Conservation (phyloP, 2,888 invertebrate genomes). For the Lithophane ornitopus region DNA sequence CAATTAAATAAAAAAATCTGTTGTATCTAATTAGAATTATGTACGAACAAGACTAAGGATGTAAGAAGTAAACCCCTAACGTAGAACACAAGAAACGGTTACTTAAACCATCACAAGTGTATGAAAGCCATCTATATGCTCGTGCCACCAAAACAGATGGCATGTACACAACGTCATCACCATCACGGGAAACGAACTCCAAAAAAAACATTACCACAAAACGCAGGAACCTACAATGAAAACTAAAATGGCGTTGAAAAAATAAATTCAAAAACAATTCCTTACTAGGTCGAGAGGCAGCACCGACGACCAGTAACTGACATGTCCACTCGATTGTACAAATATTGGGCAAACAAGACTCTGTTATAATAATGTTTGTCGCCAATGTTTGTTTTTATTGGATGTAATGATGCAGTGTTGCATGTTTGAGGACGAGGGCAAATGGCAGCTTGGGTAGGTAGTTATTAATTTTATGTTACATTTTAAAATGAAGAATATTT, state of each 20-base stretch:
- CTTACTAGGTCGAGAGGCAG: conserved; percentile 63
- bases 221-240: conserved; percentile 13
- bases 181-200: neutral
- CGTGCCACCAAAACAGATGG: neutral
- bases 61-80: neutral
- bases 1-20: neutral
- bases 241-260: conserved; percentile 36
- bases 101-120: neutral
- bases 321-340: conserved; percentile 74
- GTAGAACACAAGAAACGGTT: neutral
- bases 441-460: conserved; percentile 3
- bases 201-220: conserved; percentile 5
- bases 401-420: conserved; percentile 72
- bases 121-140: neutral
- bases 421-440: conserved; percentile 55
- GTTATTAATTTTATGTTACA: neutral
- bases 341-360: conserved; percentile 79
- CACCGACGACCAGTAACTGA: conserved; percentile 59
- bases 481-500: neutral
- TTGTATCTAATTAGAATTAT: no score
- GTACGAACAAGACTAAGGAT: no score
- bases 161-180: neutral
- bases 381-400: conserved; percentile 73
- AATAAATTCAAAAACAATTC: conserved; percentile 43
- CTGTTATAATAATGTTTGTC: conserved; percentile 77